phyloP scores from a whole-genome alignment of 2,888 invertebrate species.

The Acanthosoma haemorrhoidale region DNA sequence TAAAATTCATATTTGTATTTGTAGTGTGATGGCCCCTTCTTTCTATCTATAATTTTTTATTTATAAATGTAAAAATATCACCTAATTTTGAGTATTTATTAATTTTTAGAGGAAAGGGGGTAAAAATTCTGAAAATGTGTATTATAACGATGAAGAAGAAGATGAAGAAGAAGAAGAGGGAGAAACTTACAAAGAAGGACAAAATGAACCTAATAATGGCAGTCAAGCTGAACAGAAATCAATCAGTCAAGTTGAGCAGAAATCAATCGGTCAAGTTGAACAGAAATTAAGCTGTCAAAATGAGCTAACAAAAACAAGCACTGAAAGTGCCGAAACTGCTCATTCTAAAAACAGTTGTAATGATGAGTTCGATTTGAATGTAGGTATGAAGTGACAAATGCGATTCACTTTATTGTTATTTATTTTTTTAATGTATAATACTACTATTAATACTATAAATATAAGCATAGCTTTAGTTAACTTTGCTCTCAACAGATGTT shows the following conservation, averaged over 20 bases:
- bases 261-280: no score
- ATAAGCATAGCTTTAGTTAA: neutral
- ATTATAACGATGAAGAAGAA: neutral
- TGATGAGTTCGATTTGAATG: constrained; percentile 26
- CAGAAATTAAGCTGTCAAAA: neutral
- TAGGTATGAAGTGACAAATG: constrained; percentile 5
- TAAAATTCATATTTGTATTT: neutral
- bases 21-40: neutral
- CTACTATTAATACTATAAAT: neutral
- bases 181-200: neutral
- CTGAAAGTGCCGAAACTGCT: no score
- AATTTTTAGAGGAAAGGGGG: neutral
- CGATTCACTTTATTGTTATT: neutral
- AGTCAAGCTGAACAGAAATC: neutral
- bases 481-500: constrained; percentile 11
- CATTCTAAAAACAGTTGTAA: neutral
- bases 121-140: neutral
- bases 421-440: neutral
- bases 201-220: no score
- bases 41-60: neutral
- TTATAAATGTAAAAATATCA: no score
- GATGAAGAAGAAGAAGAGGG: neutral
- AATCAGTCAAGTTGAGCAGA: neutral
- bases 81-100: no score
- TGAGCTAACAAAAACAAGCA: no score